These are phyloP conservation scores for Rhinopomastus cyanomelas DNA, from an alignment of 2,113 vertebrate genomes.

Conservation along the genomic window DNA sequence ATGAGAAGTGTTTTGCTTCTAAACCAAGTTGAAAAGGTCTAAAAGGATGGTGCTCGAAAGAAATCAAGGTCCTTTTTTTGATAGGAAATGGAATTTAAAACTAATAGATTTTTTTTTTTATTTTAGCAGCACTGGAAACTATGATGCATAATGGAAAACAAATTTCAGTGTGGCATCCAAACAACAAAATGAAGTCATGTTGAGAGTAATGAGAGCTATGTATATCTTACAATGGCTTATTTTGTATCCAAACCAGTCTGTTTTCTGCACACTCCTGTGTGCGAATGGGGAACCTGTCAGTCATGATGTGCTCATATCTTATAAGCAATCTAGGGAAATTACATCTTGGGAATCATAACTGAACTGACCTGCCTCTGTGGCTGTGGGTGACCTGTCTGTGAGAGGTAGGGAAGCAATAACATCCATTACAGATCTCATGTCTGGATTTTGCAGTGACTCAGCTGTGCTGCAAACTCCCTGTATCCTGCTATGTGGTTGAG, in stretches of 20 bases:
- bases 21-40: background rate
- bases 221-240: background rate
- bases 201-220: accelerated
- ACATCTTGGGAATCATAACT: accelerated
- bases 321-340: background rate
- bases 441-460: background rate
- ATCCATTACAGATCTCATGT: background rate
- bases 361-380: background rate
- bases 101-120: background rate
- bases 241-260: background rate
- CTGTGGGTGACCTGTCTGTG: background rate
- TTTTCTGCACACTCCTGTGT: background rate
- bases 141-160: background rate
- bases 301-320: accelerated
- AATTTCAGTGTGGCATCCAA: background rate
- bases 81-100: background rate
- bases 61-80: background rate
- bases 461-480: background rate
- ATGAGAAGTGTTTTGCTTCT: background rate
- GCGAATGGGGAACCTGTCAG: background rate
- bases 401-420: background rate
- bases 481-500: background rate
- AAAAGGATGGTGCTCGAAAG: background rate
- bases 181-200: background rate
- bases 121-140: background rate